A percentile compares a stretch with the other conserved stretches of the same genome.
phyloP scores from a whole-genome alignment of 1,140 invertebrate genomes.

The Drosophila teissieri region DNA sequence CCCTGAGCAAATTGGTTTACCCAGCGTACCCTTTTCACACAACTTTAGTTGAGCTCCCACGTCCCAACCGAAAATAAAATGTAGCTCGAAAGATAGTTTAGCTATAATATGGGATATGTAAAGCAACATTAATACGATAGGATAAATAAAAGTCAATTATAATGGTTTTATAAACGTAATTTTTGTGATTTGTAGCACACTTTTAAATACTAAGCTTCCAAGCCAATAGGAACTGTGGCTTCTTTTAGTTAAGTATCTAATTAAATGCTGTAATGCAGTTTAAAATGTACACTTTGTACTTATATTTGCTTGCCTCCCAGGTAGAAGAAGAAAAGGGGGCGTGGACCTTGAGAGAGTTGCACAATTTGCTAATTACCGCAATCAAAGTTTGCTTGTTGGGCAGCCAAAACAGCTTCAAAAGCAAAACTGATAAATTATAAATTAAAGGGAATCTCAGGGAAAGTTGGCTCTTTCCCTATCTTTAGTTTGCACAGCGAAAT shows the following conservation, averaged over 20 bases:
- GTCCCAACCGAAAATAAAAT: constrained; percentile 17
- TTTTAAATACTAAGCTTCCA: too few species aligned
- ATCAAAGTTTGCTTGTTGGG: constrained; percentile 61
- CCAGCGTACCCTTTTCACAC: constrained; percentile 66
- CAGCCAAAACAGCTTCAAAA: constrained; percentile 44
- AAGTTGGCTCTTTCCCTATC: constrained; percentile 29
- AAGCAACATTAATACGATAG: too few species aligned
- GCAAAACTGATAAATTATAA: constrained; percentile 73
- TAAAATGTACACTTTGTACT: neutral
- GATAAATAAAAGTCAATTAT: neutral
- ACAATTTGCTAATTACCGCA: constrained; percentile 78
- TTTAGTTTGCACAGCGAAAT: constrained; percentile 6
- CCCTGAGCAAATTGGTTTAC: constrained; percentile 67
- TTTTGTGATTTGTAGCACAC: too few species aligned
- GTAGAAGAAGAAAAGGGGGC: neutral
- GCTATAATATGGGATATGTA: accelerated
- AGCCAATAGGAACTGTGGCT: too few species aligned
- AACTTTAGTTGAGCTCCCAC: constrained; percentile 56
- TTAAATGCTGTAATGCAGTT: too few species aligned
- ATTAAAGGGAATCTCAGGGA: constrained; percentile 75
- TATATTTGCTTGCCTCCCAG: neutral
- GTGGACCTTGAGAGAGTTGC: constrained; percentile 17
- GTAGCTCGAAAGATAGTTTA: constrained; percentile 33
- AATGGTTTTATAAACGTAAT: too few species aligned
- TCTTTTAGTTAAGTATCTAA: too few species aligned